These are phyloP conservation scores for Pogoniulus pusillus DNA, from an alignment of 2,797 vertebrate species.

Conservation along the genomic window DNA sequence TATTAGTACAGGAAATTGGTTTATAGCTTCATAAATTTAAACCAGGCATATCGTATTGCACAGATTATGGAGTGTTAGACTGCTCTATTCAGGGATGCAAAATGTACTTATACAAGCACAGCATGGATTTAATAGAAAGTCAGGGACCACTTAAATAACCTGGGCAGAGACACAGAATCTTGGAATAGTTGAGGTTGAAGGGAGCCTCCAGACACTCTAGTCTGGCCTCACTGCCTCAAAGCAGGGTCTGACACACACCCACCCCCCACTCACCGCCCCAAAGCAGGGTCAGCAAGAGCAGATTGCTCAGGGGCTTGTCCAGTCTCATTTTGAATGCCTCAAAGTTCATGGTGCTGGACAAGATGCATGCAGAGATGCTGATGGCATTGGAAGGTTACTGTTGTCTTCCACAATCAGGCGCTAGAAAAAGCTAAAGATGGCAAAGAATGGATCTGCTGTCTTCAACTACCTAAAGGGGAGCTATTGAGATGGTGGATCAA, in stretches of 20 bases:
- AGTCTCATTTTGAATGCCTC: not conserved
- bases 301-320: not conserved
- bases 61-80: slow-evolving; percentile 27
- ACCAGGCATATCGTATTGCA: slow-evolving; percentile 9
- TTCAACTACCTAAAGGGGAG: not conserved
- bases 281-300: not conserved
- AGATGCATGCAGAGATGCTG: not conserved
- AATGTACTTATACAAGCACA: not conserved
- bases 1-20: slow-evolving; percentile 56
- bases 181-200: fast-evolving
- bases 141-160: not conserved
- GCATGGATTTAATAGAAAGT: not conserved
- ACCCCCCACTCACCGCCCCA: not conserved
- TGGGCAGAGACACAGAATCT: not conserved
- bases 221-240: not conserved
- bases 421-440: not conserved
- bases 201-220: not conserved
- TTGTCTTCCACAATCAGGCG: not conserved
- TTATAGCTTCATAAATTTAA: slow-evolving; percentile 58
- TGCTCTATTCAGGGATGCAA: not conserved
- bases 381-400: not conserved
- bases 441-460: not conserved
- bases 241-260: too few relatives aligned
- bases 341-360: not conserved
- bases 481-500: not conserved